Evolutionary conservation across 2,113 vertebrate genomes (phyloP), one percentile per base, ranked within the genome.

Genomic region (Trematomus loennbergii): DNA sequence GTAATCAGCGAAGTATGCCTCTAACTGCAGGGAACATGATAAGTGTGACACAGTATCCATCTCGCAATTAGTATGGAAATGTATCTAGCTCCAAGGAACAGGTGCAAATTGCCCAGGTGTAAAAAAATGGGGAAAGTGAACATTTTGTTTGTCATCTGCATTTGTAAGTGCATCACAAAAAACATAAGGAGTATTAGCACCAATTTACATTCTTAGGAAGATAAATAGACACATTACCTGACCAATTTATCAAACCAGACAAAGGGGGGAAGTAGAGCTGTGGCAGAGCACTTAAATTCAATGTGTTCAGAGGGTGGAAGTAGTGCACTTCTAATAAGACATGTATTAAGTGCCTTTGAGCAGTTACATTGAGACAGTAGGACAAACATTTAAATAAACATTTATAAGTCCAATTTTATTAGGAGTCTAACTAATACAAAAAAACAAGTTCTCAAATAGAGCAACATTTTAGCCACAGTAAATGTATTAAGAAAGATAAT

Each of bases 41-140:
- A 81, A 82, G 78, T 63, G 75, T 3, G 13, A 22, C 52, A 33
- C 61, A 71, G 69, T 61, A 48, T 66, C 85, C 40, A 53, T 62
- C 62, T 82, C n/a, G 77, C 84, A 85, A 87, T 90, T 90, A 89
- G 70, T 57, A 87, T 76, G 78, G 72, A 84, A 72, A 72, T 82
- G 12, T 84, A 68, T 57, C 25, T 18, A 50, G 72, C 75, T 87
- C 70, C 61, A 57, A 33, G 58, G 66, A 72, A 53, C 80, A 84
- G 86, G 84, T 88, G 76, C 73, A 88, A 87, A 89, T 79, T 82
- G 82, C 40, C 46, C 72, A 85, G 75, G 83, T 86, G 82, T 86
- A 77, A 86, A 69, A 69, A 79, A 90, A 80, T 62, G 5, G 61
- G 48, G 49, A 43, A 33, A 68, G 45, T 57, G 40, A 67, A 71